A percentile compares a stretch with the other conserved stretches of the same genome.
phyloP scores from a whole-genome alignment of 2,113 vertebrate species.

The Cryptomyrus ogoouensis region DNA sequence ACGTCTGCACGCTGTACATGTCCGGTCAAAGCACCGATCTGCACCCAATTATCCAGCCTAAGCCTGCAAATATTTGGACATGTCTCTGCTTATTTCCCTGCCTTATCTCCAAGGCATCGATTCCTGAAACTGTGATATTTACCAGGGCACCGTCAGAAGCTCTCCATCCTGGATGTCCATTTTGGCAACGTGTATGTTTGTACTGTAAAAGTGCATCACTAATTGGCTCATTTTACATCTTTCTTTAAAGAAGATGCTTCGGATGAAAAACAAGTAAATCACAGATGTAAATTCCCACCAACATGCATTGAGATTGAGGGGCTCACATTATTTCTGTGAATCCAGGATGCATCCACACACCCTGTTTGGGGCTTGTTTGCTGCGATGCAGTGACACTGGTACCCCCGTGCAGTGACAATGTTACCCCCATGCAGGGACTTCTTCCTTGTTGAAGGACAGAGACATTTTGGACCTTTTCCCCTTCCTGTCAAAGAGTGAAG shows the following conservation, averaged over 20 bases:
- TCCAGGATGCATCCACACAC: neutral
- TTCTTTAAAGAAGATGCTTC: neutral
- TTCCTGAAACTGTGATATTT: conserved; percentile 1
- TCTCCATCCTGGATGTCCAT: neutral
- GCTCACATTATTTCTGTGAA: neutral
- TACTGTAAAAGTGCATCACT: neutral
- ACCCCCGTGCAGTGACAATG: neutral
- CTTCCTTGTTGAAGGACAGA: conserved; percentile 25
- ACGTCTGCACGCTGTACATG: conserved; percentile 13
- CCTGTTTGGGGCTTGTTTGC: neutral
- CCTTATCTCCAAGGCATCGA: conserved; percentile 6
- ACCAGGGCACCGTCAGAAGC: neutral
- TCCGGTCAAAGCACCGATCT: conserved; percentile 20
- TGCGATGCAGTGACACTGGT: neutral
- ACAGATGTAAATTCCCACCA: neutral
- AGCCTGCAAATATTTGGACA: conserved; percentile 26
- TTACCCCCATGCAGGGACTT: neutral
- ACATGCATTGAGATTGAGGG: neutral
- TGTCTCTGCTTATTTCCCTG: conserved; percentile 16
- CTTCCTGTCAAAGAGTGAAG: conserved; percentile 28
- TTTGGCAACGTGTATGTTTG: neutral
- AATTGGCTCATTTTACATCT: neutral
- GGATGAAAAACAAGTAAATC: neutral
- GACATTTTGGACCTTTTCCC: conserved; percentile 34
- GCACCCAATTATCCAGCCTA: conserved; percentile 9